Evolutionary conservation across 2,888 invertebrate genomes (phyloP), one percentile per base, ranked within the genome.

Genomic region (Polymixis lichenea): DNA sequence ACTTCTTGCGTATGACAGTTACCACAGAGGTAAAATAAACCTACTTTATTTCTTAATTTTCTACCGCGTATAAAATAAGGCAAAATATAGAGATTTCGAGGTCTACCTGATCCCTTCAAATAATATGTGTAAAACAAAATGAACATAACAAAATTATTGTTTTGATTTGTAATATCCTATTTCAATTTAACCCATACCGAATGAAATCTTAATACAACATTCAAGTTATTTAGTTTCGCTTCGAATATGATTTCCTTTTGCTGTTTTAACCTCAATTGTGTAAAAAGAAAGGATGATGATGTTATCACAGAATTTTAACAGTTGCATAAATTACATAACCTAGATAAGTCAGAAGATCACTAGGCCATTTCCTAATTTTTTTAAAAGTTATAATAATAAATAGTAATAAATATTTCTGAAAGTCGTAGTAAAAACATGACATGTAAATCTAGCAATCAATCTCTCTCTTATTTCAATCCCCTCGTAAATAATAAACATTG

Each of bases 201-300:
- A 75, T 78, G 61, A 46, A 64, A 73, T 49, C 28, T 19, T 72
- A 75, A 61, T 69, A 68, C 43, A 75, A 75, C 28, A 83, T 83
- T 58, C 69, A 56, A 53, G 43, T 58, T 78, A 46, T 75, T 83
- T 83, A 64, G 71, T 71, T 79, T 46, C 68, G 71, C 75, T 62
- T 64, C 19, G 56, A 53, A 70, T 53, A 43, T 60, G 55, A 70
- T 17, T 61, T 69, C 32, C 1, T 70, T 67, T 64, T 60, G 19
- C 7, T 25, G 9, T 13, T 77, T 60, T 70, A 66, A 65, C 55
- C 19, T 53, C 17, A 68, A n/a, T 71, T 51, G 49, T 28, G 65
- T 19, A 38, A 66, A 49, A 19, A 8, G 1, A 60, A 53, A 56
- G 0, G 49, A 11, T 78, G 62, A 11, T 78, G 62, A 46, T 32